Conservation (phyloP, 2,113 vertebrate species). For the Myiagra hebetior region DNA sequence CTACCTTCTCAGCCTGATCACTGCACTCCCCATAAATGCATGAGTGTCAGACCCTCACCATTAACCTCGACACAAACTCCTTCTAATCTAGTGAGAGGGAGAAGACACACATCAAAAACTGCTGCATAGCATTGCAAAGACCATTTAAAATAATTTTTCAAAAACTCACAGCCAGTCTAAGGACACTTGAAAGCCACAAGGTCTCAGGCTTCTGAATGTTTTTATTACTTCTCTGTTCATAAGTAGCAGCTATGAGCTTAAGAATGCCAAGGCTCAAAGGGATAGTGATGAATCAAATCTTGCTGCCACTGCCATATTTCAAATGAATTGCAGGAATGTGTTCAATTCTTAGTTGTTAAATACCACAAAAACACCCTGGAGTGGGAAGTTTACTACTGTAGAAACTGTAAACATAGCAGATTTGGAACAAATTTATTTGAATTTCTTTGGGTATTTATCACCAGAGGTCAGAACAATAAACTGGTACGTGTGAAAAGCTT, state of each 20-base stretch:
- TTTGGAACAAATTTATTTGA: background rate
- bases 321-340: background rate
- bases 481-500: background rate
- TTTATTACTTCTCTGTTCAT: background rate
- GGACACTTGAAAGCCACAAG: background rate
- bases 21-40: background rate
- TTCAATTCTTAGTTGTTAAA: background rate
- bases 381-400: background rate
- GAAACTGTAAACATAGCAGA: background rate
- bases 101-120: background rate
- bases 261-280: background rate
- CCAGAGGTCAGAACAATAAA: background rate
- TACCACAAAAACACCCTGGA: background rate
- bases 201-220: background rate
- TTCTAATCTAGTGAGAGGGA: background rate
- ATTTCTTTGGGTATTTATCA: background rate
- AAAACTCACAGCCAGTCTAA: background rate
- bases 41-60: background rate
- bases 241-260: background rate
- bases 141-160: background rate
- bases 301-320: background rate
- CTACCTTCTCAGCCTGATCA: background rate
- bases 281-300: background rate
- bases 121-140: background rate
- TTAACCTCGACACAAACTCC: background rate